phyloP scores from a whole-genome alignment of 2,113 vertebrate species.

The zebrafish (Danio rerio) region DNA sequence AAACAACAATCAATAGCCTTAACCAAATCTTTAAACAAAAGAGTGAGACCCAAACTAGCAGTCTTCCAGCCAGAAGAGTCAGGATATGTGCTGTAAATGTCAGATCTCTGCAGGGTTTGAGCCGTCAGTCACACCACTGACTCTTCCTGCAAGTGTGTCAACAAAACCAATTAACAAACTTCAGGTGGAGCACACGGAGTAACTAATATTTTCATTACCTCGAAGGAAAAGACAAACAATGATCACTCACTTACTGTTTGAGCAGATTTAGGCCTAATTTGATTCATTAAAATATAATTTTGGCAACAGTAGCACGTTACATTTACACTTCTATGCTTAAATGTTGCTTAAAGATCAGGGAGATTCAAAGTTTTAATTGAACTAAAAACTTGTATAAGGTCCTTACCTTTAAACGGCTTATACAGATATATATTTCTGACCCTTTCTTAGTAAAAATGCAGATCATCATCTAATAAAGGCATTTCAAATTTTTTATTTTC shows the following conservation, averaged over 20 bases:
- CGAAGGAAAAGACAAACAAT: neutral
- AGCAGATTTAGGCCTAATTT: neutral
- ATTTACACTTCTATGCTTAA: no score
- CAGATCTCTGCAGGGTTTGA: conserved; percentile 9
- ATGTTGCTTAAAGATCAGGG: no score
- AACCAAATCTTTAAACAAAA: neutral
- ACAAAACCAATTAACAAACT: conserved; percentile 10
- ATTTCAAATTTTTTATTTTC: no score
- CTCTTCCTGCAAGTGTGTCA: conserved; percentile 36
- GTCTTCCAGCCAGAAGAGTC: neutral
- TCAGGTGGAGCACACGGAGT: neutral
- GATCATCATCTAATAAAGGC: no score
- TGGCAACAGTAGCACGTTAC: no score
- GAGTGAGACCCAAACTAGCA: neutral
- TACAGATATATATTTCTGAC: no score
- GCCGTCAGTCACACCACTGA: conserved; percentile 35
- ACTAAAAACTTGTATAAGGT: no score
- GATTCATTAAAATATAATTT: neutral
- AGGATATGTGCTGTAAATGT: conserved; percentile 26
- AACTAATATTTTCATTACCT: neutral
- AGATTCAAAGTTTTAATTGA: no score
- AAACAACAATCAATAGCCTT: neutral
- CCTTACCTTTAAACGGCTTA: no score
- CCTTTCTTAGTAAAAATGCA: no score
- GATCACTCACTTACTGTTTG: neutral